Conservation (phyloP, 1,140 invertebrate species). For the Chironomus tepperi region DNA sequence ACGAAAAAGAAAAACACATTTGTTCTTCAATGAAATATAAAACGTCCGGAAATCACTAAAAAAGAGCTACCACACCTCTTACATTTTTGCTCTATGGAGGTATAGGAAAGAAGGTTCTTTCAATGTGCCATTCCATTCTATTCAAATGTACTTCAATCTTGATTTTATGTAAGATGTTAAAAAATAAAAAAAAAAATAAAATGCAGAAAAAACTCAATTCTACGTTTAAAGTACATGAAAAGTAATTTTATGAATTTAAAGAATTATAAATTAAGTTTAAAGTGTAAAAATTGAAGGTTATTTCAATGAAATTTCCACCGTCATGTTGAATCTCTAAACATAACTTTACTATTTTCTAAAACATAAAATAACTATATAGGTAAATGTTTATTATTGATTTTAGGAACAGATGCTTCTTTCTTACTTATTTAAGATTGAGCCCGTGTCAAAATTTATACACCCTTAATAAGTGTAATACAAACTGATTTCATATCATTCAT, state of each 20-base stretch:
- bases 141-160: conserved; percentile 6
- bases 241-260: neutral
- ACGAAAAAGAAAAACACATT: neutral
- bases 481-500: neutral
- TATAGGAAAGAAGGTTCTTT: conserved; percentile 7
- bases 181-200: too few species aligned
- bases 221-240: neutral
- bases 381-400: neutral
- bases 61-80: conserved; percentile 21
- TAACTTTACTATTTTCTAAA: neutral
- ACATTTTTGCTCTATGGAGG: neutral
- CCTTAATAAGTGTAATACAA: neutral
- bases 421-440: neutral
- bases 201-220: neutral
- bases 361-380: too few species aligned
- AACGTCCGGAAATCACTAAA: conserved; percentile 23
- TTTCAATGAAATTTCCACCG: neutral
- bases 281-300: neutral
- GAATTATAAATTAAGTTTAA: neutral
- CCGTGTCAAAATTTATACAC: conserved; percentile 16
- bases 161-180: neutral
- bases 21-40: conserved; percentile 16
- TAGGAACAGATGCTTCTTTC: neutral
- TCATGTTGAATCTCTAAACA: neutral
- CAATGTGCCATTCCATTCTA: conserved; percentile 5